These are phyloP conservation scores for Osedax frankpressi DNA, from an alignment of 2,888 invertebrate genomes.

Conservation along the genomic window DNA sequence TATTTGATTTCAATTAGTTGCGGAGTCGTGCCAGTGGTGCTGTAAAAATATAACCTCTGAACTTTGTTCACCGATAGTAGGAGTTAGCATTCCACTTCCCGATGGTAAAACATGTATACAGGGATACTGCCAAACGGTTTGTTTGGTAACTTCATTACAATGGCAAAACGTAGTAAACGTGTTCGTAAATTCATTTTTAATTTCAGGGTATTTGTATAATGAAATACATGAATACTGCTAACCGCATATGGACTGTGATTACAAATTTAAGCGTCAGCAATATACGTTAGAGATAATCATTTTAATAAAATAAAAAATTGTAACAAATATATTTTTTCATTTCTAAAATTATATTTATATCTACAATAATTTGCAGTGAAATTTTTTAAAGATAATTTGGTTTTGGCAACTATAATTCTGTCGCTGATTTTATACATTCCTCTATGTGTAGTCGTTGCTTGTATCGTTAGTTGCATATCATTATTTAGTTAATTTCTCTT, in stretches of 20 bases:
- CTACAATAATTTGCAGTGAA: conserved; percentile 39
- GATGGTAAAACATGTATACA: conserved; percentile 66
- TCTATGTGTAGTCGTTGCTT: conserved; percentile 16
- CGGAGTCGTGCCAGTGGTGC: conserved; percentile 82
- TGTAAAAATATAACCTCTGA: conserved; percentile 49
- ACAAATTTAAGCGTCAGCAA: conserved; percentile 61
- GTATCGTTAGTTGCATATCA: conserved; percentile 20
- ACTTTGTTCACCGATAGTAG: conserved; percentile 17
- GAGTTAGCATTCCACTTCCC: conserved; percentile 24
- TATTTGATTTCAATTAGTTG: conserved; percentile 56
- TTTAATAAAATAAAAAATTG: neutral
- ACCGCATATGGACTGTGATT: conserved; percentile 91
- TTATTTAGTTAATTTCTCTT: too few species aligned
- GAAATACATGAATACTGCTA: conserved; percentile 75
- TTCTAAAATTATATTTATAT: too few species aligned
- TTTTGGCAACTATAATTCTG: conserved; percentile 16
- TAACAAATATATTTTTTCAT: too few species aligned
- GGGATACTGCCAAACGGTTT: conserved; percentile 61
- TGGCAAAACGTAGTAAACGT: neutral
- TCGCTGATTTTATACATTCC: conserved; percentile 22
- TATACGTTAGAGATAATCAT: neutral
- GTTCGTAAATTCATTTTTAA: neutral
- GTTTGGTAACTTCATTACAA: neutral
- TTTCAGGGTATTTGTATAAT: conserved; percentile 78
- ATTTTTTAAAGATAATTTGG: conserved; percentile 39